Conservation (phyloP, 2,113 vertebrate species). For the Catharus fuscescens region DNA sequence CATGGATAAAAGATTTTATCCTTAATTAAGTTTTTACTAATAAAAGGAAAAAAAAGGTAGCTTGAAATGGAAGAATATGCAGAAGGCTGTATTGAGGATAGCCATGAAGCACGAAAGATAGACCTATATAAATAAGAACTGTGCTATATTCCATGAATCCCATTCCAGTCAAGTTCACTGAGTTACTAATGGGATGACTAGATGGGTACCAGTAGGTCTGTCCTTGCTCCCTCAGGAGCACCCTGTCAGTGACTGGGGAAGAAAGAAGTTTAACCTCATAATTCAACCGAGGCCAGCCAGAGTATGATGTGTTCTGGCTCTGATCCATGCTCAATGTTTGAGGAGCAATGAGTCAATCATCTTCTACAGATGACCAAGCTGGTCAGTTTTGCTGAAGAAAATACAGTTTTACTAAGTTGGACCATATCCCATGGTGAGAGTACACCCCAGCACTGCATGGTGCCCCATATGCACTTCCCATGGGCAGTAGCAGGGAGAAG, state of each 20-base stretch:
- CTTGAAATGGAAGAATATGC: neutral
- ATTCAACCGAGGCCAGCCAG: neutral
- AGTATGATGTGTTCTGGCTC: neutral
- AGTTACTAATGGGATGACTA: neutral
- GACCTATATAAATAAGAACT: neutral
- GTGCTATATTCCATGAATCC: neutral
- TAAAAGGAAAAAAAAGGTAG: neutral
- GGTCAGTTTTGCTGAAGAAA: neutral
- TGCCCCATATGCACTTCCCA: neutral
- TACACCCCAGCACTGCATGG: neutral
- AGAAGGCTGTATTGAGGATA: neutral
- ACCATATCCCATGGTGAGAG: neutral
- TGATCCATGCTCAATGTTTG: rapidly evolving
- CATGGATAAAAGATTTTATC: neutral
- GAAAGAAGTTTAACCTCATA: neutral
- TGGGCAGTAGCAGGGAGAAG: neutral
- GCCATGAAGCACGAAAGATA: neutral
- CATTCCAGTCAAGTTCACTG: neutral
- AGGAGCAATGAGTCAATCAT: neutral
- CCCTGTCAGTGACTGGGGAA: neutral
- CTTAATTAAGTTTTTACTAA: neutral
- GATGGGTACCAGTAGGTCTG: neutral
- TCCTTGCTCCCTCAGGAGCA: neutral
- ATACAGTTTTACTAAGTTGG: neutral
- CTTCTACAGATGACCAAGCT: neutral